Evolutionary conservation across 2,113 vertebrate genomes (phyloP), one percentile per base, ranked within the genome.

Genomic region (Accipiter cooperii): DNA sequence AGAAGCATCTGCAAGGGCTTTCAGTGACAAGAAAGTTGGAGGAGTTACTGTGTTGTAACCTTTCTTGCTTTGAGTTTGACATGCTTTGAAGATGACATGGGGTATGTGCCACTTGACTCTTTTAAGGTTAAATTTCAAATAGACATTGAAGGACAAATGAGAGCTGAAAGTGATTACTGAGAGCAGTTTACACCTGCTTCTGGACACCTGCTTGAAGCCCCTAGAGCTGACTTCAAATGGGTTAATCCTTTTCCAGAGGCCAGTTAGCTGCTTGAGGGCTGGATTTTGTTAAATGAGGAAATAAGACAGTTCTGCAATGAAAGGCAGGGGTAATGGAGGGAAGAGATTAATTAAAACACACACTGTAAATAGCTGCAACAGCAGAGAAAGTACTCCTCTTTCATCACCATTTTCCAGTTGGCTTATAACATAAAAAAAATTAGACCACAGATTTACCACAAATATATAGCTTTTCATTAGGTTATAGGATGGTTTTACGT

Each of bases 121-220:
- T 97, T 95, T 90, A 97, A 97, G 90, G 93, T 93, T 97, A 96
- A 87, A 88, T 97, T 98, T 97, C 96, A 97, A 93, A 94, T 60
- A 95, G 61, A 91, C 83, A 89, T 86, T 76, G 92, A 98, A 98
- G 87, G 89, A 91, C 82, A 96, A 89, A 96, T 60, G n/a, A 85
- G 73, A 97, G 38, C 71, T 93, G 69, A 97, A 96, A 95, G 85
- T 94, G 97, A 97, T 97, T 97, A 97, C 60, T 82, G 77, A 96
- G 52, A 90, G 63, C 40, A 84, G 64, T 33, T 64, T 73, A 85
- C 92, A 94, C 90, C 89, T 97, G 93, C 76, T 96, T 94, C 69
- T 95, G 52, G 13, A 87, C 78, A 82, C 49, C 86, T 96, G 64
- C 77, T 91, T 96, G 79, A 84, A 97, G 81, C 47, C 63, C 40